These are phyloP conservation scores for Andrena cerasifolii DNA, from an alignment of 1,140 invertebrate species.

Conservation along the genomic window DNA sequence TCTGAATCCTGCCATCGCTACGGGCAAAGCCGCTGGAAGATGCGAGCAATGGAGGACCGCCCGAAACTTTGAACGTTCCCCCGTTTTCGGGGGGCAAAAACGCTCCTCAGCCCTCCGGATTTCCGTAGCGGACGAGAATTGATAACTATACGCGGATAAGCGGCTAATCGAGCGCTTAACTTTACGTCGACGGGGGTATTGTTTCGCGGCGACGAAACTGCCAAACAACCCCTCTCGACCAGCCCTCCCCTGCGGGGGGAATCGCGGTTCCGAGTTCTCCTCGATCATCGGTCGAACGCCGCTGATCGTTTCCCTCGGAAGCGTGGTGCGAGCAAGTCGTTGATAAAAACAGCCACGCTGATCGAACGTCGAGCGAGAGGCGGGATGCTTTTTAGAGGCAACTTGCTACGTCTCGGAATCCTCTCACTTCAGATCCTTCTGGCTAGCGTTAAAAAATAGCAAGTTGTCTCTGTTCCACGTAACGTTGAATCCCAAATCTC, in stretches of 20 bases:
- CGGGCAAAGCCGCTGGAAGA: neutral
- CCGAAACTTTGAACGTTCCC: neutral
- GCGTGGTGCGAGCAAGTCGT: neutral
- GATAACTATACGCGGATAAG: too few relatives aligned
- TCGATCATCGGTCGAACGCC: constrained; percentile 6
- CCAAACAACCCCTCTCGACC: neutral
- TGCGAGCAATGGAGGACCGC: neutral
- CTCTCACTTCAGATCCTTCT: neutral
- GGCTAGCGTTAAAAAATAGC: neutral
- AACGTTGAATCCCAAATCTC: too few relatives aligned
- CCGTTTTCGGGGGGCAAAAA: too few relatives aligned
- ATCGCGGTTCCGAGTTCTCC: neutral
- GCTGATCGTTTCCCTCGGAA: neutral
- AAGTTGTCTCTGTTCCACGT: neutral
- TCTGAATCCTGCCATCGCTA: too few relatives aligned
- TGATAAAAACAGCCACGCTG: neutral
- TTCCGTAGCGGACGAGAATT: too few relatives aligned
- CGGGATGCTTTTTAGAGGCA: neutral
- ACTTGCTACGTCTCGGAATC: neutral
- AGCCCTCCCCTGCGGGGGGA: neutral
- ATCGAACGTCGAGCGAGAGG: neutral
- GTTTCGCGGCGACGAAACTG: neutral
- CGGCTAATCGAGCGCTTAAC: neutral
- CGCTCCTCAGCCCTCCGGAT: too few relatives aligned
- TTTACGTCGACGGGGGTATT: neutral